Evolutionary conservation across 1,140 invertebrate genomes (phyloP), one percentile per base, ranked within the genome.

Genomic region (Cherax quadricarinatus): DNA sequence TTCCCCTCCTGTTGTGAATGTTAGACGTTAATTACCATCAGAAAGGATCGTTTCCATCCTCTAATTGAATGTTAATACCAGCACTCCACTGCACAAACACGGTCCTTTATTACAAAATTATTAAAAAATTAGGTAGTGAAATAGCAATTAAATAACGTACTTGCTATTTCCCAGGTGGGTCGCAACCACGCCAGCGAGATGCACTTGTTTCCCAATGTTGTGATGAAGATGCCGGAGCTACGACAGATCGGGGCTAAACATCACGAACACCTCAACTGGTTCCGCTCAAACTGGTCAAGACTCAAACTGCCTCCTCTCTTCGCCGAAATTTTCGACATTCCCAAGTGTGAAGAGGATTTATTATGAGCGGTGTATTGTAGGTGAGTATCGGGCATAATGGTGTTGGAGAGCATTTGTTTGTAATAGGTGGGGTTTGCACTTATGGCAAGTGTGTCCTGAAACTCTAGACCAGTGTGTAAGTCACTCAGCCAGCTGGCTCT

Each of bases 271-370:
- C 96, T 99, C 93, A 96, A 98, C 94, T 99, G 98, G 98, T 98
- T 98, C 95, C 96, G 98, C 92, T 95, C 96, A 90, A 97, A 98
- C 95, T 96, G 96, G 88, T 97, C 97, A 94, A 96, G 99, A 62
- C 96, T 97, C 92, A 94, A 95, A 84, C 96, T 99, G 94, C 98
- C 98, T 60, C 98, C 98, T 2, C 96, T 99, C 66, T 99, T 99
- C 95, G 98, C 98, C 49, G 98, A 99, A 95, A 99, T 99, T 94
- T 99, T 99, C 95, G 98, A 99, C 96, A 99, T 99, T 96, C 98
- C 98, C 81, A 98, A 98, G 95, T 97, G 96, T 94, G 97, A 98
- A 94, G 97, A 98, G 94, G 97, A 97, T 21, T 83, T 93, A 66
- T 86, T 88, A 86, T 94, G 84, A 93, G 88, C 30, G 75, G 57